Percentiles rank a stretch among this genome's conserved stretches.
phyloP scores from a whole-genome alignment of 2,797 vertebrate genomes.

The Falco naumanni region DNA sequence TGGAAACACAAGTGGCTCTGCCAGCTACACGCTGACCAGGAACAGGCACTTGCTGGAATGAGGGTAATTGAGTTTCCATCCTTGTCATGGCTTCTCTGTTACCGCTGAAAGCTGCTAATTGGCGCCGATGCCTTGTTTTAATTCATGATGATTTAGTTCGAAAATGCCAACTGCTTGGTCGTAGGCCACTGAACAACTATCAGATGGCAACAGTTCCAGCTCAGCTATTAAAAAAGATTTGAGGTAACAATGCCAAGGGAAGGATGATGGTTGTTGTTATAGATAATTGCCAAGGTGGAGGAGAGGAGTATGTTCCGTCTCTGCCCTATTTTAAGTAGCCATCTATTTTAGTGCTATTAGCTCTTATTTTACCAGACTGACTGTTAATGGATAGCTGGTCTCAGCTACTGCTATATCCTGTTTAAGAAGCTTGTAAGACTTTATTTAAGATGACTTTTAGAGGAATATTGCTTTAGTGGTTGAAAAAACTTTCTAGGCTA shows the following conservation, averaged over 20 bases:
- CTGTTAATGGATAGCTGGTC: not conserved
- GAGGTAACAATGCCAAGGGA: not conserved
- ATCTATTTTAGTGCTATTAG: not conserved
- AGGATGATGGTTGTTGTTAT: not conserved
- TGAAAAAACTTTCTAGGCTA: not conserved
- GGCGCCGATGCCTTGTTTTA: not conserved
- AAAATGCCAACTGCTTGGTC: not conserved
- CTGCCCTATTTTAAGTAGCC: not conserved
- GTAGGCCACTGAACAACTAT: not conserved
- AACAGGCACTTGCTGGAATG: not conserved
- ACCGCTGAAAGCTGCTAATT: constrained; percentile 51
- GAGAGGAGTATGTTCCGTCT: not conserved
- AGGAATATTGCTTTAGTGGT: not conserved
- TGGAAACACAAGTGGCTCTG: not conserved
- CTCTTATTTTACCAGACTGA: not conserved
- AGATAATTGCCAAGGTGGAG: not conserved
- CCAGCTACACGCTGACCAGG: not conserved
- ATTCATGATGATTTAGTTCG: not conserved
- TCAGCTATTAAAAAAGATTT: not conserved
- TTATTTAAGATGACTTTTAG: not conserved
- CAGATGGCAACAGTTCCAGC: not conserved
- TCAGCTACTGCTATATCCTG: not conserved
- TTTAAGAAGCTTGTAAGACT: not conserved
- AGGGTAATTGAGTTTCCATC: not conserved
- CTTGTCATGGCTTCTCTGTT: not conserved